Conservation (phyloP, 2,797 vertebrate species). For the Syndactyla subalaris region DNA sequence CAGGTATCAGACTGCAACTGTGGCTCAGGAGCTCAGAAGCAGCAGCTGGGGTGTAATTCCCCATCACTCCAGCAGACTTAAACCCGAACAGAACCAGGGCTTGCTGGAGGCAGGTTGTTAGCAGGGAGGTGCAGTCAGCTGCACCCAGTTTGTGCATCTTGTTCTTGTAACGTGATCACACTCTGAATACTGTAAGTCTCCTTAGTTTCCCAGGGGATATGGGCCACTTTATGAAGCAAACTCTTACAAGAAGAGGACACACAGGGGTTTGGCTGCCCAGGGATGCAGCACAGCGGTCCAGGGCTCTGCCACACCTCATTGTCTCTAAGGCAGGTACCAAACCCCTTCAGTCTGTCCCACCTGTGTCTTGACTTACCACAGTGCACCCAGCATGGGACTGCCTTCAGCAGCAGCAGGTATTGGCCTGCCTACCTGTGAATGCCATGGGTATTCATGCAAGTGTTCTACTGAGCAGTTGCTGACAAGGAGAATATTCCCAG, state of each 20-base stretch:
- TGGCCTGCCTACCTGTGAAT: neutral
- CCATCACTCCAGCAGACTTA: neutral
- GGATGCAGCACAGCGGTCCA: neutral
- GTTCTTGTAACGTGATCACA: neutral
- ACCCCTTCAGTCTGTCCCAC: neutral
- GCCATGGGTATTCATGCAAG: accelerated
- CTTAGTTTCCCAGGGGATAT: neutral
- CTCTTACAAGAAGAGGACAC: neutral
- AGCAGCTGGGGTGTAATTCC: neutral
- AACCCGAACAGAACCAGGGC: neutral
- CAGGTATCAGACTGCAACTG: neutral
- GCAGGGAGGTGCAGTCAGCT: neutral
- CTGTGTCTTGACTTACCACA: neutral
- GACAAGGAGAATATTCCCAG: neutral
- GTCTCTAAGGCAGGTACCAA: neutral
- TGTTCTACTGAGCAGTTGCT: neutral
- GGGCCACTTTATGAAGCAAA: neutral
- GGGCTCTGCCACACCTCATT: accelerated
- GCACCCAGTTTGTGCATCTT: neutral
- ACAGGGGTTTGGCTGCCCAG: neutral
- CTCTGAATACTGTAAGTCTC: neutral
- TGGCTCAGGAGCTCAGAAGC: neutral
- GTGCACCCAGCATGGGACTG: neutral
- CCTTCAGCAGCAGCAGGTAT: neutral
- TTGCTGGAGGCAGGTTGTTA: neutral